Evolutionary conservation across 2,797 vertebrate species (phyloP).

Genomic region (Acrocephalus scirpaceus): DNA sequence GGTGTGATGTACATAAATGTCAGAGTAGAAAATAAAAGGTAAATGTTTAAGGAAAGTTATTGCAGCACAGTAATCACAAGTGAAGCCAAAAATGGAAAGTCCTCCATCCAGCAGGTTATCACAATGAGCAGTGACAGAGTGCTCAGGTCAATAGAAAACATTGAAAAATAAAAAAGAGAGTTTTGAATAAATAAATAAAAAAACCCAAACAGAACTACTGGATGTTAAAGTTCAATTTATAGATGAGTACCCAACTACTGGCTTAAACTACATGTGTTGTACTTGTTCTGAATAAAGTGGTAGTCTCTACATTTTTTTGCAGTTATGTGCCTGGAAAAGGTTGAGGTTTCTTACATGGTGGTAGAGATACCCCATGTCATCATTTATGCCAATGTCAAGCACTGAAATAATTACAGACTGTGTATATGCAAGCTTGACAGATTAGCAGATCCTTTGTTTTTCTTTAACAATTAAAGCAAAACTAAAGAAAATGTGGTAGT

Average conservation of each 20-base stretch:
- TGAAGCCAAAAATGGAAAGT: neutral
- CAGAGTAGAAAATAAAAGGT: slow-evolving; percentile 35
- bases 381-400: neutral
- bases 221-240: neutral
- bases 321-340: neutral
- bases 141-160: neutral
- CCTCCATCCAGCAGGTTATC: neutral
- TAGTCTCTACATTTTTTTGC: neutral
- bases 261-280: neutral
- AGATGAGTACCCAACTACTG: neutral
- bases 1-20: neutral
- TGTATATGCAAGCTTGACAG: neutral
- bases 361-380: neutral
- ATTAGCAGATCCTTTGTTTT: neutral
- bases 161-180: neutral
- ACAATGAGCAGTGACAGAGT: neutral
- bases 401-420: neutral
- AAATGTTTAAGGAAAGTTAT: neutral
- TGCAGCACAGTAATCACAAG: neutral
- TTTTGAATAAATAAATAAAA: neutral
- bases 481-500: neutral
- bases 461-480: neutral
- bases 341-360: neutral
- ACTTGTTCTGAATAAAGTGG: neutral
- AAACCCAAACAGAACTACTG: neutral